Base-by-base conservation (phyloP, 35 echinoderm and acorn worm species). In the Apostichopus japonicus region DNA sequence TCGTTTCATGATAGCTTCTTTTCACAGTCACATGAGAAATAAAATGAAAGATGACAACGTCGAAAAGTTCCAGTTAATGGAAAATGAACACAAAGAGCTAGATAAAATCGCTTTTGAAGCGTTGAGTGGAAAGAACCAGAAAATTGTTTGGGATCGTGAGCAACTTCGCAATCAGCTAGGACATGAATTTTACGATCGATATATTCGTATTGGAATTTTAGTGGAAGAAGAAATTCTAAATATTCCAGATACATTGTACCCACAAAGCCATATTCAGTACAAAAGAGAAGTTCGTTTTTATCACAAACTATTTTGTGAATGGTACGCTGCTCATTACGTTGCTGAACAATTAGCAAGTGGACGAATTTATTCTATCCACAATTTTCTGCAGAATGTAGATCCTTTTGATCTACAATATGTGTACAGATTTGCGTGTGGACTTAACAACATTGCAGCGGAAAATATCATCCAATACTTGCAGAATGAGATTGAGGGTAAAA, bases 291-390 rank as follows among this genome's bases (percentile, higher is more conserved):
- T 58, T 6, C 13, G 81, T 5, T 84, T 84, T 57, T 84, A 84
- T 57, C 81, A 84, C 15, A 84, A 84, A 22, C 13, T 84, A 21
- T 84, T 84, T 19, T 84, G 81, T 58, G 81, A 84, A 4, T 84
- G 81, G 81, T 84, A 56, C 23, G 80, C 80, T 6, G 80, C 80
- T 1, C 80, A 84, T 56, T 58, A 84, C 53, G 54, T 84, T 6
- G 25, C 54, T 6, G 54, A 84, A 72, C 5, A 6, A 10, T 16
- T 72, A 19, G 5, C 0, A 6, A 8, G 15, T 19, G 17, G 19
- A 72, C 11, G 19, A 10, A 22, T 19, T 22, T 0, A 73, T 7
- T 73, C 15, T 73, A 19, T 23, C 71, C 16, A 23, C 21, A 73
- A 19, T n/a, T 23, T 73, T n/a, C 71, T 73, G 6, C 71, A n/a